Evolutionary conservation across 2,888 invertebrate species (phyloP).

Genomic region (Caradrina kadenii): DNA sequence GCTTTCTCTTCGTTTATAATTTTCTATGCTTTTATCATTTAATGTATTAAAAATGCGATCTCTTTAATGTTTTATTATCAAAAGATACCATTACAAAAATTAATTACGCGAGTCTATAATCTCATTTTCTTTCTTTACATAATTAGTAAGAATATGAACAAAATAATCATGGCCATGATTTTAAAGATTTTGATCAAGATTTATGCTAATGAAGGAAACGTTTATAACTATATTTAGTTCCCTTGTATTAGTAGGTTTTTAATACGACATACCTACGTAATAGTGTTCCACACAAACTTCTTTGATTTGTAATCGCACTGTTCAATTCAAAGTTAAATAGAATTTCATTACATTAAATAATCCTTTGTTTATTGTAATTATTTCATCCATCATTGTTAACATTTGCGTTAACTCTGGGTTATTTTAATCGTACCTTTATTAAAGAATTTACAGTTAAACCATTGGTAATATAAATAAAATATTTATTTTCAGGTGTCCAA

Average conservation of each 20-base stretch:
- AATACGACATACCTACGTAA: no score
- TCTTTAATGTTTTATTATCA: slow-evolving; percentile 12
- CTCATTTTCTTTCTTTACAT: slow-evolving; percentile 19
- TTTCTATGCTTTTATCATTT: slow-evolving; percentile 13
- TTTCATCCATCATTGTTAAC: neutral
- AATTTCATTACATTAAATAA: no score
- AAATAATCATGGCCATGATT: slow-evolving; percentile 2
- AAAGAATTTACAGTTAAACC: no score
- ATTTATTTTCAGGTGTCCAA: slow-evolving; percentile 71
- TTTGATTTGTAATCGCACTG: no score
- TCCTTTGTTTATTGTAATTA: neutral
- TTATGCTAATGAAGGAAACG: neutral
- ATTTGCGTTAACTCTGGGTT: no score
- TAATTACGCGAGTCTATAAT: slow-evolving; percentile 33
- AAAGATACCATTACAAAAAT: slow-evolving; percentile 22
- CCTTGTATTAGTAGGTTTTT: neutral
- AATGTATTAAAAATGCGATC: neutral
- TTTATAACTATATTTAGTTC: neutral
- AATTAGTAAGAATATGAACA: slow-evolving; percentile 28
- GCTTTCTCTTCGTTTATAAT: slow-evolving; percentile 20
- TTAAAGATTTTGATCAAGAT: slow-evolving; percentile 3
- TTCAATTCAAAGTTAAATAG: no score
- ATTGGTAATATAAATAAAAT: no score
- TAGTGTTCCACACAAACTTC: no score
- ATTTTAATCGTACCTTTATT: no score